Evolutionary conservation across 2,888 invertebrate species (phyloP).

Genomic region (Phortica magna): DNA sequence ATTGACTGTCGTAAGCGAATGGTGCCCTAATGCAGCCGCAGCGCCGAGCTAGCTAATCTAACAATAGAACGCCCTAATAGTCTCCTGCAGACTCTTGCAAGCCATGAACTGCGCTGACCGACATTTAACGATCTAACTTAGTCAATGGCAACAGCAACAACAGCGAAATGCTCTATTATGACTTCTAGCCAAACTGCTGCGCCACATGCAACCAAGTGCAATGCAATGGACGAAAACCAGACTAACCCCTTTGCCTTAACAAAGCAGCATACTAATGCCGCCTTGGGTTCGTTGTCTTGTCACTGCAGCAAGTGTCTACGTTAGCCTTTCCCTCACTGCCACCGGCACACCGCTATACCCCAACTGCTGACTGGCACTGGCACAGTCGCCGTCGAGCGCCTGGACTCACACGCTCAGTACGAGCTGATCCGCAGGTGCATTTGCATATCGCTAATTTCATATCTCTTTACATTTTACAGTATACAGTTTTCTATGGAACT

Average conservation of each 20-base stretch:
- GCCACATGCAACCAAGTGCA: constrained; percentile 13
- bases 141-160: background rate
- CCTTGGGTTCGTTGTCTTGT: constrained; percentile 1
- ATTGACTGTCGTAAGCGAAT: background rate
- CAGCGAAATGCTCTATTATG: constrained; percentile 25
- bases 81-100: constrained; percentile 8
- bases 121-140: background rate
- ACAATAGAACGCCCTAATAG: constrained; percentile 28
- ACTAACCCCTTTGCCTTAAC: background rate
- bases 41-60: constrained; percentile 14
- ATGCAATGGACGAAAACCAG: background rate
- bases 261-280: background rate
- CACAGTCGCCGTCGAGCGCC: background rate
- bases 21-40: background rate
- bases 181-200: constrained; percentile 23
- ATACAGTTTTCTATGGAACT: constrained; percentile 13
- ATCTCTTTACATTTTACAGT: constrained; percentile 30
- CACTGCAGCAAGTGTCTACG: background rate
- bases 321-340: background rate
- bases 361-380: background rate
- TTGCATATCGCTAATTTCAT: constrained; percentile 32
- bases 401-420: background rate
- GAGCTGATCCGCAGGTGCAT: constrained; percentile 22
- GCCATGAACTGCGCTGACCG: background rate
- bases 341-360: background rate